Percentiles rank a stretch among this genome's conserved stretches.
Evolutionary conservation across 2,113 vertebrate genomes (phyloP).

Genomic region (Procapra przewalskii): DNA sequence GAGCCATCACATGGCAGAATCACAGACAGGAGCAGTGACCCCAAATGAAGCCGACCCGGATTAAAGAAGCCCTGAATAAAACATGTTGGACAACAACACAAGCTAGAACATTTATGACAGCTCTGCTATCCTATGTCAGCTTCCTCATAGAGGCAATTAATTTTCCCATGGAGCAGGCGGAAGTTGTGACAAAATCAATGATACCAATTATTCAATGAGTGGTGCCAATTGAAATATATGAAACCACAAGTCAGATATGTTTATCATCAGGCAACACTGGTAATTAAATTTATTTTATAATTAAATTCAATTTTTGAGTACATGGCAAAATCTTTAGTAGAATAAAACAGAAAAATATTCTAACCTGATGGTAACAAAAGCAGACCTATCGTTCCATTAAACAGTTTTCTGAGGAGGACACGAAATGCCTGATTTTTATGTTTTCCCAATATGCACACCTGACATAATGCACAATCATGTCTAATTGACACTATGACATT

Average conservation of each 20-base stretch:
- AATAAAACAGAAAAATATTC: not conserved
- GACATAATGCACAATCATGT: not conserved
- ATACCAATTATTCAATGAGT: slow-evolving; percentile 1
- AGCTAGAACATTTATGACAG: not conserved
- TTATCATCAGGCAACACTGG: not conserved
- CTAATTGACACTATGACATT: not conserved
- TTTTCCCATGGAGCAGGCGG: not conserved
- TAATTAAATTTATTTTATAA: slow-evolving; percentile 31
- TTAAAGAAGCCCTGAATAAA: not conserved
- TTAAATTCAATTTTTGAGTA: not conserved
- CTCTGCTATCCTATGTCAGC: not conserved
- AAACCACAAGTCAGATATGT: not conserved
- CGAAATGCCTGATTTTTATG: not conserved
- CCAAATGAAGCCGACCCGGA: not conserved
- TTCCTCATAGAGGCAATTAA: not conserved
- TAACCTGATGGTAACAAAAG: not conserved
- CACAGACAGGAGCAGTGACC: not conserved
- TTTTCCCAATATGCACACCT: not conserved
- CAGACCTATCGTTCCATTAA: not conserved
- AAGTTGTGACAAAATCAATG: slow-evolving; percentile 12
- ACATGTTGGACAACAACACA: not conserved
- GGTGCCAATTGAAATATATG: not conserved
- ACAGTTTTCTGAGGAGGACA: not conserved
- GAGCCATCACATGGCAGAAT: not conserved
- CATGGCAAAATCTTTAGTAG: not conserved